These are phyloP conservation scores for Chunga burmeisteri DNA, from an alignment of 2,113 vertebrate species.

Conservation along the genomic window DNA sequence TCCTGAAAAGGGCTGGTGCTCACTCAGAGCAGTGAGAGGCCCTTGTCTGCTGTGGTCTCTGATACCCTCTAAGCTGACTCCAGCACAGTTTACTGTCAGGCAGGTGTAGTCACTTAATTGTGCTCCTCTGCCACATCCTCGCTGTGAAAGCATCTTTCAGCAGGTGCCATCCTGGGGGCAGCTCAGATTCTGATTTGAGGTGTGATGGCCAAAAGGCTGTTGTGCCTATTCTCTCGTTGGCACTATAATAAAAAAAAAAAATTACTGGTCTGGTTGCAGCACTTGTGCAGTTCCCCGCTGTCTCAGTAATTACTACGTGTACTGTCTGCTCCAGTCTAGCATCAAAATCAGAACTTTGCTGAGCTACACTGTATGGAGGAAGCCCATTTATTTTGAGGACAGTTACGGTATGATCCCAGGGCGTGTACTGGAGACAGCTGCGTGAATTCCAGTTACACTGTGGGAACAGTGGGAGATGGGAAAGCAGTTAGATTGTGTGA, in stretches of 20 bases:
- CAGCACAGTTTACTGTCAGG: neutral
- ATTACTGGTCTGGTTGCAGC: accelerated
- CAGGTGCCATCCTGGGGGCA: no score
- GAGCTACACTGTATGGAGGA: accelerated
- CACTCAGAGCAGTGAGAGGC: neutral
- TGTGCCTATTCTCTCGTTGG: neutral
- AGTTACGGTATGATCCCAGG: accelerated
- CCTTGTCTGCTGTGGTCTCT: no score
- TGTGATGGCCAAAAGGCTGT: no score
- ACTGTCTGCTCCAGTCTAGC: neutral
- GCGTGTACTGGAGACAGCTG: accelerated
- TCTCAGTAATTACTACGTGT: accelerated
- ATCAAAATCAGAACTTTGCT: neutral
- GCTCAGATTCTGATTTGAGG: neutral
- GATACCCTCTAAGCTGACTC: neutral
- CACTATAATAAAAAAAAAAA: neutral
- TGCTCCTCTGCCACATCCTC: accelerated
- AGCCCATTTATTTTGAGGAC: accelerated
- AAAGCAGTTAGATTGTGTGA: neutral
- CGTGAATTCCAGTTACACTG: neutral
- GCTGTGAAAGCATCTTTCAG: no score
- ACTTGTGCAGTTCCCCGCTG: accelerated
- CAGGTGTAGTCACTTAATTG: accelerated
- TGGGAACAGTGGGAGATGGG: neutral
- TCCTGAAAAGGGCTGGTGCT: accelerated